phyloP scores from a whole-genome alignment of 2,797 vertebrate genomes.

The Pangasius sanitwongsei region DNA sequence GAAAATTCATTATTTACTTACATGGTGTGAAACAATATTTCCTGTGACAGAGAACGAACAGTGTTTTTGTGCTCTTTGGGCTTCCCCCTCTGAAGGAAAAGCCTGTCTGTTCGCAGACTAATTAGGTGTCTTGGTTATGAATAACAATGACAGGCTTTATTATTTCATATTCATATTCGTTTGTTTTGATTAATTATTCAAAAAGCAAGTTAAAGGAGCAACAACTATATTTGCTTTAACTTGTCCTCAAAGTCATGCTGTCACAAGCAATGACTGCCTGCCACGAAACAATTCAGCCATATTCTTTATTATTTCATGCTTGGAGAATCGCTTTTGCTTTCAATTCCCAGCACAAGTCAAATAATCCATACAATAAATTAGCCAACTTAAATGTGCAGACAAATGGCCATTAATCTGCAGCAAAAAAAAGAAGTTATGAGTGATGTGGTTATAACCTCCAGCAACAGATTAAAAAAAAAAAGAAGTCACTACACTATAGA shows the following conservation, averaged over 20 bases:
- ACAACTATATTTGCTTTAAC: conserved; percentile 57
- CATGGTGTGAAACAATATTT: conserved; percentile 74
- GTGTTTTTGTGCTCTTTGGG: conserved; percentile 35
- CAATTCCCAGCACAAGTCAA: neutral
- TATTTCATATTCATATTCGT: conserved; percentile 65
- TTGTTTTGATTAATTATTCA: conserved; percentile 75
- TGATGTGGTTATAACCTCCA: neutral
- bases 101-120: conserved; percentile 69
- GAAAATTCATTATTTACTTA: conserved; percentile 80
- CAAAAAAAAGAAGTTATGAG: neutral
- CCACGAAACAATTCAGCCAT: conserved; percentile 4
- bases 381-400: neutral
- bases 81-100: conserved; percentile 61
- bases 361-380: neutral
- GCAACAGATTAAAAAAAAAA: no score
- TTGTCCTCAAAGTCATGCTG: conserved; percentile 26
- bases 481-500: neutral
- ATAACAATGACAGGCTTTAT: conserved; percentile 68
- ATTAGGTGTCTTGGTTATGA: conserved; percentile 78
- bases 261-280: conserved; percentile 12
- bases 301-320: conserved; percentile 2
- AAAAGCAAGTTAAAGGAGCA: conserved; percentile 69
- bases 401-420: neutral
- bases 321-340: conserved; percentile 20
- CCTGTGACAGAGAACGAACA: conserved; percentile 69